A percentile compares a stretch with the other conserved stretches of the same genome.
Conservation (phyloP, 2,797 vertebrate species). For the Kryptolebias ocellatus region DNA sequence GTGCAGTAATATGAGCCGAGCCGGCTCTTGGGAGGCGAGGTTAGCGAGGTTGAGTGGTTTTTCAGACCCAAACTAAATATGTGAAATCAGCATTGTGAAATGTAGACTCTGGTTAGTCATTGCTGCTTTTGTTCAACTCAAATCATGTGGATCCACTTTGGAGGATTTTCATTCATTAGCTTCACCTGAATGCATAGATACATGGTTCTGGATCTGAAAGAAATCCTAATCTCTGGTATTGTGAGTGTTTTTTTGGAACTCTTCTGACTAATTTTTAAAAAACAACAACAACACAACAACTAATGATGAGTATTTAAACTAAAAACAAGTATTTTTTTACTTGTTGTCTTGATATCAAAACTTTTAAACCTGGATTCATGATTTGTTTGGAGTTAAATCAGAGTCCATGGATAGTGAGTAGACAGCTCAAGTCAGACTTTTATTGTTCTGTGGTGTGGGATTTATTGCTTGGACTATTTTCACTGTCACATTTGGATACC, state of each 20-base stretch:
- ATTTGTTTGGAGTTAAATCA: conserved; percentile 10
- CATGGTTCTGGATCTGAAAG: neutral
- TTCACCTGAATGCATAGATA: conserved; percentile 15
- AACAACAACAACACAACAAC: neutral
- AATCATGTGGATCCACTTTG: conserved; percentile 1
- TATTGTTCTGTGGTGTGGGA: neutral
- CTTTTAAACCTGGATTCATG: conserved; percentile 1
- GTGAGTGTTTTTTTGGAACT: neutral
- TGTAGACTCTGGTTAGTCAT: conserved; percentile 28
- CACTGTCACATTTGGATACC: conserved; percentile 1
- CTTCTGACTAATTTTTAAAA: neutral
- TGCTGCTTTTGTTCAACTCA: neutral
- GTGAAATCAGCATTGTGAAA: conserved; percentile 55
- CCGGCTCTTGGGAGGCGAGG: conserved; percentile 54
- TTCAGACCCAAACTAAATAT: conserved; percentile 54
- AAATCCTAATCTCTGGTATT: neutral
- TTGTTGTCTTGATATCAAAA: conserved; percentile 15
- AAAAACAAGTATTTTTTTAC: neutral
- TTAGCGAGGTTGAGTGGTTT: conserved; percentile 50
- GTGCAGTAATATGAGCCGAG: conserved; percentile 44
- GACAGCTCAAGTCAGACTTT: conserved; percentile 11
- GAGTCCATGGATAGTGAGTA: conserved; percentile 7
- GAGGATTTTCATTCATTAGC: conserved; percentile 5
- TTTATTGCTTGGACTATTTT: conserved; percentile 21
- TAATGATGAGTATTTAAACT: neutral